A percentile compares a stretch with the other conserved stretches of the same genome.
These are phyloP conservation scores for Athene noctua DNA, from an alignment of 2,113 vertebrate genomes.

Conservation along the genomic window DNA sequence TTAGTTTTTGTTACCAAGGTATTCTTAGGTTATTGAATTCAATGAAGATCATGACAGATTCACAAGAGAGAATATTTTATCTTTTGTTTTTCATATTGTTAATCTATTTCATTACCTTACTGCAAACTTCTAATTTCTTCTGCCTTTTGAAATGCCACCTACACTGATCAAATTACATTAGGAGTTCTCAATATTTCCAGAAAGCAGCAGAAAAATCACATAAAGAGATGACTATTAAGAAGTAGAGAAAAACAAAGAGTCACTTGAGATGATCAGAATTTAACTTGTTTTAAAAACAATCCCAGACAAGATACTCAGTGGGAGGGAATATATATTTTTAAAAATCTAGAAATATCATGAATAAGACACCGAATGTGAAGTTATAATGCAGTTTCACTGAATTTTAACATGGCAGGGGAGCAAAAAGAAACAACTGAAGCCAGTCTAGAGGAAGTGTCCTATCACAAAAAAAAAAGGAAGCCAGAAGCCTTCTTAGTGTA, in stretches of 20 bases:
- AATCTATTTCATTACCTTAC: conserved; percentile 19
- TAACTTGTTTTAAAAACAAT: conserved; percentile 27
- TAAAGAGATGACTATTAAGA: conserved; percentile 9
- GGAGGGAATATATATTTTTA: neutral
- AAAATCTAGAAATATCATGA: neutral
- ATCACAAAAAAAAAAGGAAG: neutral
- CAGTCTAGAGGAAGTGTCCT: neutral
- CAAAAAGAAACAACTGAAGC: neutral
- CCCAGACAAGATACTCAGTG: neutral
- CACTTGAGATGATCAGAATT: neutral
- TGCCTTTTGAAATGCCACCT: conserved; percentile 55
- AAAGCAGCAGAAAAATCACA: neutral
- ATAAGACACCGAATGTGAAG: neutral
- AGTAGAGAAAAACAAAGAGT: conserved; percentile 2
- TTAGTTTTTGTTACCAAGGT: neutral
- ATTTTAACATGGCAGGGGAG: neutral
- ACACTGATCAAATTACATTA: conserved; percentile 40
- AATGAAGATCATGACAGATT: neutral
- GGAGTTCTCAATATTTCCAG: conserved; percentile 32
- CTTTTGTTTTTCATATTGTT: neutral
- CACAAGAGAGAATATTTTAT: neutral
- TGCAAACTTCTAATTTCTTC: conserved; percentile 1
- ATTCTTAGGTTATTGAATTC: neutral
- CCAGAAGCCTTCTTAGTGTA: neutral
- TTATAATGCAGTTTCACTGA: neutral